Percentiles rank a stretch among this genome's conserved stretches.
phyloP scores from a whole-genome alignment of 1,140 invertebrate species.

The Maconellicoccus hirsutus region DNA sequence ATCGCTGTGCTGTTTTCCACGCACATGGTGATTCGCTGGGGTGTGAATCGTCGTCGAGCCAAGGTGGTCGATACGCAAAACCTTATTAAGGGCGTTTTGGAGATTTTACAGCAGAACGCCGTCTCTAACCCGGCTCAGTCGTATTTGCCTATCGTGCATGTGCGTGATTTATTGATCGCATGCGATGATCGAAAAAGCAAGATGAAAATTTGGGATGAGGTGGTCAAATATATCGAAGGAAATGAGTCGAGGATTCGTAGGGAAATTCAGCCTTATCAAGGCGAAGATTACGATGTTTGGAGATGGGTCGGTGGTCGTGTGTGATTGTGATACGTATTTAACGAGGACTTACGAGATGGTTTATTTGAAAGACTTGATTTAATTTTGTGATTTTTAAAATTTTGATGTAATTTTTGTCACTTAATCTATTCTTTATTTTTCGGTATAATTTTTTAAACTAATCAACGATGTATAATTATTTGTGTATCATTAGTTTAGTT shows the following conservation, averaged over 20 bases:
- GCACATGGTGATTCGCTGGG: slow-evolving; percentile 22
- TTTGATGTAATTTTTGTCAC: too few species aligned
- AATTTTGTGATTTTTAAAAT: too few species aligned
- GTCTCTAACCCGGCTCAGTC: slow-evolving; percentile 29
- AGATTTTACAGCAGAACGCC: slow-evolving; percentile 31
- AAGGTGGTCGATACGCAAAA: slow-evolving; percentile 32
- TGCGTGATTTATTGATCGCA: slow-evolving; percentile 76
- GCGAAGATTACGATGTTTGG: slow-evolving; percentile 84
- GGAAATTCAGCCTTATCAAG: slow-evolving; percentile 71
- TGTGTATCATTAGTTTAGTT: too few species aligned
- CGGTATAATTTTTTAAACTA: too few species aligned
- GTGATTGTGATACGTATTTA: too few species aligned
- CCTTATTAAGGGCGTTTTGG: slow-evolving; percentile 34
- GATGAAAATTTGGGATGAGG: slow-evolving; percentile 52
- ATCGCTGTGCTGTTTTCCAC: neutral
- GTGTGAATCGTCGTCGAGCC: slow-evolving; percentile 25
- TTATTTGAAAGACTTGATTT: too few species aligned
- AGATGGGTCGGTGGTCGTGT: slow-evolving; percentile 60
- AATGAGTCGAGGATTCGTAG: slow-evolving; percentile 81
- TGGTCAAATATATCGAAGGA: slow-evolving; percentile 66
- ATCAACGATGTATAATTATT: too few species aligned
- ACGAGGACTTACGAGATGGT: too few species aligned
- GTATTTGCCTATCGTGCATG: slow-evolving; percentile 73
- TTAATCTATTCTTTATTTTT: too few species aligned
- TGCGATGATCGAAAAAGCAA: slow-evolving; percentile 56